Percentiles rank a stretch among this genome's conserved stretches.
phyloP scores from a whole-genome alignment of 2,113 vertebrate species.

The Amia ocellicauda region DNA sequence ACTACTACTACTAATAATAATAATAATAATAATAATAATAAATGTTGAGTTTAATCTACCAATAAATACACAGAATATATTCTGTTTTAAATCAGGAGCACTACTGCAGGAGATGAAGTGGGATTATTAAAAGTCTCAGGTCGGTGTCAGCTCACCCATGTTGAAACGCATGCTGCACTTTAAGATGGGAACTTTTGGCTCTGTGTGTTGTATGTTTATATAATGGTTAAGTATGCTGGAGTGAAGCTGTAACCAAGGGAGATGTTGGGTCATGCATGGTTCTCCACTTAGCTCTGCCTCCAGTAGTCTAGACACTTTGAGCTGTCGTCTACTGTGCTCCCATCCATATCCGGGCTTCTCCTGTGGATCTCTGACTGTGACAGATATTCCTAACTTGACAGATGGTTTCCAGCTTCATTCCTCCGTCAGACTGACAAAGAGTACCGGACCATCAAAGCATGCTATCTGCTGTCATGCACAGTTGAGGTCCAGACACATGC shows the following conservation, averaged over 20 bases:
- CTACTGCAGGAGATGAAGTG: too few relatives aligned
- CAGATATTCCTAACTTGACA: conserved; percentile 1
- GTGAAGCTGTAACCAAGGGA: neutral
- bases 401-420: conserved; percentile 1
- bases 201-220: too few relatives aligned
- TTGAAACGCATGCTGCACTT: too few relatives aligned
- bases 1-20: too few relatives aligned
- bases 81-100: too few relatives aligned
- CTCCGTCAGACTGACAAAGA: conserved; percentile 1
- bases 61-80: too few relatives aligned
- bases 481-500: conserved; percentile 4
- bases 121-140: too few relatives aligned
- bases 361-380: conserved; percentile 4
- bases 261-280: conserved; percentile 3
- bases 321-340: conserved; percentile 2
- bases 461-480: conserved; percentile 7
- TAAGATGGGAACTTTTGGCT: too few relatives aligned
- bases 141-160: too few relatives aligned
- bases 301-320: neutral
- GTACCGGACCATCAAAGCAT: conserved; percentile 10
- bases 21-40: too few relatives aligned
- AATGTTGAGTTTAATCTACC: too few relatives aligned
- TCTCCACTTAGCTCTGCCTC: neutral
- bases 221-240: too few relatives aligned
- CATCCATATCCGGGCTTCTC: neutral